A percentile compares a stretch with the other conserved stretches of the same genome.
These are phyloP conservation scores for Cydia splendana DNA, from an alignment of 1,140 invertebrate species.

Conservation along the genomic window DNA sequence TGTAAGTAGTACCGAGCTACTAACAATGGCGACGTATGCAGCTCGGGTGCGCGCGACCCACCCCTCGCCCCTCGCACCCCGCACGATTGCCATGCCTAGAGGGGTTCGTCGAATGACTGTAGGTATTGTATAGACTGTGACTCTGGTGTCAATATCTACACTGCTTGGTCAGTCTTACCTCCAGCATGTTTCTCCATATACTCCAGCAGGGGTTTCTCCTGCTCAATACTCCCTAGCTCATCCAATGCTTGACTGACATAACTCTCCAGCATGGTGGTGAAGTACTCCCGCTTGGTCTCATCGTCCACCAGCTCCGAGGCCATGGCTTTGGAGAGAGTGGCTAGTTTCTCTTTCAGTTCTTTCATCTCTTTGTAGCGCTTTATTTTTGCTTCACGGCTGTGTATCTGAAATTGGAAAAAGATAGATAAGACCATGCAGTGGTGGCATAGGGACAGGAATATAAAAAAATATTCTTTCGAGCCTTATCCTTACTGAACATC, in stretches of 20 bases:
- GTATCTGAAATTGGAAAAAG: slow-evolving; percentile 51
- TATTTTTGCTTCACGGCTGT: slow-evolving; percentile 83
- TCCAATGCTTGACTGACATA: slow-evolving; percentile 88
- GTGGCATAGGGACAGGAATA: too few relatives aligned
- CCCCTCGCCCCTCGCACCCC: too few relatives aligned
- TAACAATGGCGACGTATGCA: too few relatives aligned
- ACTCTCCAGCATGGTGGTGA: slow-evolving; percentile 87
- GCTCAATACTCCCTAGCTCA: slow-evolving; percentile 86
- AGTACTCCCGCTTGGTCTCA: slow-evolving; percentile 90
- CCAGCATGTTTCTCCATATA: slow-evolving; percentile 83
- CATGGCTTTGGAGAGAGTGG: slow-evolving; percentile 83
- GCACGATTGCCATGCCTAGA: too few relatives aligned
- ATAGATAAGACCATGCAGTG: too few relatives aligned
- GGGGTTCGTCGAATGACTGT: too few relatives aligned
- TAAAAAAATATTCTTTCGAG: too few relatives aligned
- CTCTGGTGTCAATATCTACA: too few relatives aligned
- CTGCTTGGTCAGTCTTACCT: slow-evolving; percentile 45
- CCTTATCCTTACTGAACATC: too few relatives aligned
- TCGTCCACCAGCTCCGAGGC: slow-evolving; percentile 86
- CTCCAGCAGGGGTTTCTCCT: slow-evolving; percentile 87
- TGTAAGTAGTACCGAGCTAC: too few relatives aligned
- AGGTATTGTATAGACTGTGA: too few relatives aligned
- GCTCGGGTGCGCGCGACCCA: too few relatives aligned
- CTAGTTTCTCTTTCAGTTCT: slow-evolving; percentile 86
- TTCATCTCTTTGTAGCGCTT: slow-evolving; percentile 90